Conservation (phyloP, 2,797 vertebrate species). For the Australoheros facetus region DNA sequence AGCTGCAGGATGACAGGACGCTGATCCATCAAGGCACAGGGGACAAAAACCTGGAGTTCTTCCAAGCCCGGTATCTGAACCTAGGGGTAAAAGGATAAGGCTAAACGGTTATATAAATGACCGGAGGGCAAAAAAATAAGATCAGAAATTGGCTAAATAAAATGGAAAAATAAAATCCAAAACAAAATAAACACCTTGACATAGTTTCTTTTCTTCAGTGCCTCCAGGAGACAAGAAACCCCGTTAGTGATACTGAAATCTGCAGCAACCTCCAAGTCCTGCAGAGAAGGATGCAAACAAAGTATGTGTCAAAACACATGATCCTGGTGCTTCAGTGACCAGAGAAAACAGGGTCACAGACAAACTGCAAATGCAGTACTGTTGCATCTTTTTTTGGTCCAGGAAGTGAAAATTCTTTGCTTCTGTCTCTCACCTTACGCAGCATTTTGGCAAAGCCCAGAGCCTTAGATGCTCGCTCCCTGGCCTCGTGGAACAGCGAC, state of each 20-base stretch:
- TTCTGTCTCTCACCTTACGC: slow-evolving; percentile 87
- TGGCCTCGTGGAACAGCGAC: slow-evolving; percentile 97
- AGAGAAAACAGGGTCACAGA: slow-evolving; percentile 41
- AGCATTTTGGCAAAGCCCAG: slow-evolving; percentile 99
- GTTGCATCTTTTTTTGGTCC: slow-evolving; percentile 7
- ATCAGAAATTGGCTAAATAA: not conserved
- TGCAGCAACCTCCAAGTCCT: slow-evolving; percentile 98
- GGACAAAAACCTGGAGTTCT: slow-evolving; percentile 92
- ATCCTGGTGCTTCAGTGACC: slow-evolving; percentile 20
- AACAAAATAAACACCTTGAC: slow-evolving; percentile 84
- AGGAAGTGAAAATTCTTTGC: slow-evolving; percentile 5
- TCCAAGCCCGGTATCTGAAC: slow-evolving; percentile 93
- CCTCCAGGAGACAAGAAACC: slow-evolving; percentile 85
- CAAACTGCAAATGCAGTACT: slow-evolving; percentile 21
- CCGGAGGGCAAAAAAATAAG: not conserved
- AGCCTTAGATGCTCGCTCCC: slow-evolving; percentile 96
- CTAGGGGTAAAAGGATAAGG: slow-evolving; percentile 67
- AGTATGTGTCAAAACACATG: slow-evolving; percentile 38
- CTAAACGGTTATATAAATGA: not conserved
- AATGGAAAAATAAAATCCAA: not conserved
- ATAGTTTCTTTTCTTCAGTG: slow-evolving; percentile 87
- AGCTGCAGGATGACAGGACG: slow-evolving; percentile 91
- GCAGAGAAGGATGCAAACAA: slow-evolving; percentile 39
- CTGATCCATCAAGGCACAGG: slow-evolving; percentile 81
- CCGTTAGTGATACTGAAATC: slow-evolving; percentile 90